A percentile compares a stretch with the other conserved stretches of the same genome.
Evolutionary conservation across 2,888 invertebrate genomes (phyloP).

Genomic region (Pachymerium ferrugineum): DNA sequence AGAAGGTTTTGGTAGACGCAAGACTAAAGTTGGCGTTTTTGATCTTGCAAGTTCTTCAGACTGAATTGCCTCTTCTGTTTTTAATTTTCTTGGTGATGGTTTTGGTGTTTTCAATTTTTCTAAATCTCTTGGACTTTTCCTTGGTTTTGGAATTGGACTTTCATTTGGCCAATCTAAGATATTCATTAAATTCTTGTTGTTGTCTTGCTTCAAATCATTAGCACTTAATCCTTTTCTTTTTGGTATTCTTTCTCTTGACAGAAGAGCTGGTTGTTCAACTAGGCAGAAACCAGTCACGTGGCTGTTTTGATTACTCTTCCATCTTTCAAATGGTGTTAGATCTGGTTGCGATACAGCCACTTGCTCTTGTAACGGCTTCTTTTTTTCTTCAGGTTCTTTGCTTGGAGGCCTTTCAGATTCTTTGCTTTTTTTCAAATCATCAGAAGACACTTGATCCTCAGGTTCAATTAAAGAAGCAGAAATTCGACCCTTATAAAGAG

Average conservation of each 20-base stretch:
- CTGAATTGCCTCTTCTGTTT: too few species aligned
- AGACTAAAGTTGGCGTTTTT: too few species aligned
- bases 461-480: too few species aligned
- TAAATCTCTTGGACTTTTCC: background rate
- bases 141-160: background rate
- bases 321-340: background rate
- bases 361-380: background rate
- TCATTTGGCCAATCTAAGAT: background rate
- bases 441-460: too few species aligned
- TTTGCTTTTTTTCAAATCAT: too few species aligned
- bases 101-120: too few species aligned
- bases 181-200: background rate
- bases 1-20: too few species aligned
- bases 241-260: background rate
- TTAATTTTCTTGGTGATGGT: too few species aligned
- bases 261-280: background rate
- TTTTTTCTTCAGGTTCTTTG: background rate
- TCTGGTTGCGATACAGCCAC: background rate
- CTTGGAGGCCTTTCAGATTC: too few species aligned
- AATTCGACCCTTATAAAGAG: too few species aligned
- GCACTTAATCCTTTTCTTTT: background rate
- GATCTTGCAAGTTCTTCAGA: too few species aligned
- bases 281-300: background rate
- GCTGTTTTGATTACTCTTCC: background rate
- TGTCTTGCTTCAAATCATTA: background rate